Base-by-base conservation (phyloP, 2,888 invertebrate genomes). In the Drosophila setosimentum region DNA sequence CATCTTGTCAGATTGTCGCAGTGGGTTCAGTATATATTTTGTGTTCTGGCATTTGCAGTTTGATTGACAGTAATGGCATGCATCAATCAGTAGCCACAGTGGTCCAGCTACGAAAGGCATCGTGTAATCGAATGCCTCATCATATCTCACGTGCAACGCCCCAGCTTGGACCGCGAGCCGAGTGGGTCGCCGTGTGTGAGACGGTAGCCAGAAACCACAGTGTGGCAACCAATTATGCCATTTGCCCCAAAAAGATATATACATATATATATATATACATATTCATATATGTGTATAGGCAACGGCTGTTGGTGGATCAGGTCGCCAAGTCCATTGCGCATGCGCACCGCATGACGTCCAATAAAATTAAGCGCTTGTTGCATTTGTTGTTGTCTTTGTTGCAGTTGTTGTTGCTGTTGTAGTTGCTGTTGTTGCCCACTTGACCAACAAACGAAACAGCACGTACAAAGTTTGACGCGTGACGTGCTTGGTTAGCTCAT, bases 381-480 rank as follows among this genome's bases (percentile, higher is more conserved):
- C 84, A 82, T 79, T 80, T 83, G 76, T 70, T 78, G 80, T 55
- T 55, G 77, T 65, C 24, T 54, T 24, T 37, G 68, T 68, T 73
- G 73, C 45, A 49, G 65, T 60, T 62, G 80, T 33, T 42, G 68
- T 58, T 68, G 75, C n/a, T 67, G 57, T n/a, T 40, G 40, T 5
- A 2, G 5, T 11, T 5, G 45, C 40, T 50, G 79, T 58, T 78
- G 80, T 73, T 86, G 76, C 66, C 83, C 86, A 77, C 72, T 83
- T 85, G 84, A 83, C 88, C 85, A 86, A 86, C 84, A 88, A 88
- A 89, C 84, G 82, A 86, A 84, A 86, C 87, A 87, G 83, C 89
- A 87, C 87, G 87, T 89, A 87, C 87, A 84, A 87, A 76, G 70
- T 83, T 78, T 83, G 89, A 89, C 89, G 87, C 80, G 88, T 89